These are phyloP conservation scores for Phalanger gymnotis DNA, from an alignment of 2,797 vertebrate genomes.

Conservation along the genomic window DNA sequence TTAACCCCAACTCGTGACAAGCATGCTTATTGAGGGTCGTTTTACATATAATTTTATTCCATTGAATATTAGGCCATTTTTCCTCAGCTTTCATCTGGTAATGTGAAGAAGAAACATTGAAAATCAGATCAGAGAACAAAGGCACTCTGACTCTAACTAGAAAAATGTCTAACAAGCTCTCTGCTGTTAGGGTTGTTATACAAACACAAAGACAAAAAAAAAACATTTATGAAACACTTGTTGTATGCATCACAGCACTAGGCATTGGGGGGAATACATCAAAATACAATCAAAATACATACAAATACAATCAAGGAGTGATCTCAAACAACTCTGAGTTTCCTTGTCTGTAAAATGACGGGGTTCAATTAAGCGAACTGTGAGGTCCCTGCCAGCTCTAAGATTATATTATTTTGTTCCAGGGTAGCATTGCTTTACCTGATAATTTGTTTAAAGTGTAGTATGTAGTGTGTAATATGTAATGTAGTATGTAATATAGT, in stretches of 20 bases:
- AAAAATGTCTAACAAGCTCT: background rate
- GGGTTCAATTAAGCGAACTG: background rate
- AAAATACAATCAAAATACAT: too few relatives aligned
- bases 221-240: background rate
- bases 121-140: background rate
- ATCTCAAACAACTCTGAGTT: background rate
- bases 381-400: background rate
- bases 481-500: too few relatives aligned
- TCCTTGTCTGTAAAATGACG: background rate
- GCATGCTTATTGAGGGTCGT: background rate
- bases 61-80: background rate
- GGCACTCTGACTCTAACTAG: background rate
- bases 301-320: too few relatives aligned
- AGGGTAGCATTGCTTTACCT: background rate
- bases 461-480: too few relatives aligned
- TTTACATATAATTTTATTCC: background rate
- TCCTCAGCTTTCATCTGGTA: background rate
- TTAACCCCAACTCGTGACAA: background rate
- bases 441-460: background rate
- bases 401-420: background rate
- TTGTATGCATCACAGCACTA: background rate
- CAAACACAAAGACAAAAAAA: background rate
- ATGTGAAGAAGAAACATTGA: background rate
- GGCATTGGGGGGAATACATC: background rate
- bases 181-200: background rate